Conservation (phyloP, 1,140 invertebrate genomes). For the Drosophila rhopaloa region DNA sequence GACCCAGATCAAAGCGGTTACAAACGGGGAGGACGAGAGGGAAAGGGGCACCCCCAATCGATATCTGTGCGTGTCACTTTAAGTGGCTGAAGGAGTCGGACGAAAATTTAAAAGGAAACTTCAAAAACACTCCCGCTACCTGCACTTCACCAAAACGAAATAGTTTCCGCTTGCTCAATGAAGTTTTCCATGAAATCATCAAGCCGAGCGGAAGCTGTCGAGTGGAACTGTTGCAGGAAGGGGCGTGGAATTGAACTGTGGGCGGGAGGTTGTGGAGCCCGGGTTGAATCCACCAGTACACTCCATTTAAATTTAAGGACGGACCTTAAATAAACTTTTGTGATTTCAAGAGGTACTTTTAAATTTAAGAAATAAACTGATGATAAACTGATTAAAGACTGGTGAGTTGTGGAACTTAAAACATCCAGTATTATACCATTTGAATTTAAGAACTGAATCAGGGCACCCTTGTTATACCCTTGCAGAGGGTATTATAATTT, state of each 20-base stretch:
- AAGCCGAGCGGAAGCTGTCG: conserved; percentile 80
- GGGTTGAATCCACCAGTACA: too few relatives aligned
- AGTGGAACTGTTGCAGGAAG: conserved; percentile 75
- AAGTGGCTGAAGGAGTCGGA: conserved; percentile 30
- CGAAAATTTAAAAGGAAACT: conserved; percentile 59
- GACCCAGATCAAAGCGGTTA: conserved; percentile 46
- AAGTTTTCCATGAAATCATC: conserved; percentile 82
- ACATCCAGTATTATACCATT: background rate
- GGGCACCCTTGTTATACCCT: too few relatives aligned
- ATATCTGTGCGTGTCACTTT: conserved; percentile 61
- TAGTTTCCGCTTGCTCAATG: conserved; percentile 82
- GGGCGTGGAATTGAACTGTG: conserved; percentile 6
- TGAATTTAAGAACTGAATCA: conserved; percentile 27
- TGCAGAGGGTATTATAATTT: too few relatives aligned
- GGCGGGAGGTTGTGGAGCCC: background rate
- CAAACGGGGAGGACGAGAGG: conserved; percentile 6
- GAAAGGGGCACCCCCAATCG: conserved; percentile 15
- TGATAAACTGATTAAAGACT: too few relatives aligned
- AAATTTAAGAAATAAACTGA: background rate
- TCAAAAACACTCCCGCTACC: conserved; percentile 59
- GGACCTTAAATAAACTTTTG: conserved; percentile 10
- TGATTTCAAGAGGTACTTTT: background rate
- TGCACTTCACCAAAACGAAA: conserved; percentile 66
- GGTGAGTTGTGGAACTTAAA: too few relatives aligned
- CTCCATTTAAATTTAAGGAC: conserved; percentile 23